Conservation (phyloP, 1,140 invertebrate genomes). For the Nixonia krombeini region DNA sequence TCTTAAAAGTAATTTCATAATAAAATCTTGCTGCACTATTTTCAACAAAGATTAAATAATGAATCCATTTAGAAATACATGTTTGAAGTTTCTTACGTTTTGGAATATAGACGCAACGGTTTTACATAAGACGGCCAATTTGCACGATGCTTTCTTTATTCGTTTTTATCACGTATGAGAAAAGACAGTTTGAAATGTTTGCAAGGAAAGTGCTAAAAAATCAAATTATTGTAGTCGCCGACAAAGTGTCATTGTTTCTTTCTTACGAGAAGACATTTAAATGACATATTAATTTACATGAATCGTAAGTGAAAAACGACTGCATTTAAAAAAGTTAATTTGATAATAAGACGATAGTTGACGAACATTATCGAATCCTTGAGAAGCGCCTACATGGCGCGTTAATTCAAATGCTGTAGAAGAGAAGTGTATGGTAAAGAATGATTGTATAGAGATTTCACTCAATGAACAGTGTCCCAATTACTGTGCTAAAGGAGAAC, state of each 20-base stretch:
- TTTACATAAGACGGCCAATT: neutral
- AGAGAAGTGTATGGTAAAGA: neutral
- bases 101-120: neutral
- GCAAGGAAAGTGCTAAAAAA: too few relatives aligned
- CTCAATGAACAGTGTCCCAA: constrained; percentile 9
- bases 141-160: neutral
- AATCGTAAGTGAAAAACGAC: too few relatives aligned
- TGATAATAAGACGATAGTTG: too few relatives aligned
- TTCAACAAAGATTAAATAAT: neutral
- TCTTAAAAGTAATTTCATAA: too few relatives aligned
- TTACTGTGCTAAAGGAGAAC: constrained; percentile 12
- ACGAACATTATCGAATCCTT: neutral
- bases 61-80: constrained; percentile 1
- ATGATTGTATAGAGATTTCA: constrained; percentile 13
- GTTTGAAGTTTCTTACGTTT: neutral
- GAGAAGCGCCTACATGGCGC: neutral
- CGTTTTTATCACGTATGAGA: too few relatives aligned
- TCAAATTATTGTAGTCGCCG: too few relatives aligned
- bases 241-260: too few relatives aligned
- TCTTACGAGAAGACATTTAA: too few relatives aligned
- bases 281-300: too few relatives aligned
- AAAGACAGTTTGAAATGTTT: too few relatives aligned
- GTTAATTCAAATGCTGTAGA: neutral
- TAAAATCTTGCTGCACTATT: too few relatives aligned
- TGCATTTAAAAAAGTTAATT: too few relatives aligned